Evolutionary conservation across 30 jellyfish, hydroid and myxozoan genomes (phyloP).

Genomic region (Hydractinia echinata): DNA sequence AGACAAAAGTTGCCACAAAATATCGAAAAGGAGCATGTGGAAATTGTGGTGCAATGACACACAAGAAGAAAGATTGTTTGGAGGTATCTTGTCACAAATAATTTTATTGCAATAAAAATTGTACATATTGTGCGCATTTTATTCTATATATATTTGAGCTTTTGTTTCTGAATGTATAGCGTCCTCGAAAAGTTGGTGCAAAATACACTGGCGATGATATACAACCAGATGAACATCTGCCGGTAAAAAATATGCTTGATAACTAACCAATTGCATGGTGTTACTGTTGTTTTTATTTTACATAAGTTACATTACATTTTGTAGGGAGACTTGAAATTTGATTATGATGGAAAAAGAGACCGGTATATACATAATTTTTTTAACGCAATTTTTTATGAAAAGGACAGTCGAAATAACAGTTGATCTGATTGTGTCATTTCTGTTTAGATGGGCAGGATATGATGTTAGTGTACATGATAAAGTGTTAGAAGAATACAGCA

Average conservation of each 20-base stretch:
- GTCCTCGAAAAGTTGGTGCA: conserved; percentile 99
- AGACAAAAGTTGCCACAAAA: conserved; percentile 85
- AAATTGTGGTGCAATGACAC: conserved; percentile 98
- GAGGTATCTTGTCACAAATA: conserved; percentile 51
- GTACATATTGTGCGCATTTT: background rate
- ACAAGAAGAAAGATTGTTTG: conserved; percentile 88
- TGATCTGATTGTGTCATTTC: background rate
- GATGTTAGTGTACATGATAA: conserved; percentile 76
- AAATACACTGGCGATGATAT: conserved; percentile 92
- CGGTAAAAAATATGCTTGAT: conserved; percentile 40
- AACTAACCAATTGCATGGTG: too few species aligned
- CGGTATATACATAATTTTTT: conserved; percentile 39
- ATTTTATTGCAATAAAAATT: background rate
- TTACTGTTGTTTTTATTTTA: background rate
- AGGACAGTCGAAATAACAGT: background rate
- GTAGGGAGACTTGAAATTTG: conserved; percentile 91
- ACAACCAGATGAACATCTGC: conserved; percentile 86
- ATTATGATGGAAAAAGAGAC: conserved; percentile 98
- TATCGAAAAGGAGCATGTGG: conserved; percentile 96
- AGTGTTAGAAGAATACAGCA: conserved; percentile 78
- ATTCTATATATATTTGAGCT: background rate
- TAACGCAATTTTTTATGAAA: background rate
- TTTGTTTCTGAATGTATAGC: conserved; percentile 32
- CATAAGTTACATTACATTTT: background rate
- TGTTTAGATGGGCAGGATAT: conserved; percentile 94